Percentiles rank a stretch among this genome's conserved stretches.
Evolutionary conservation across 2,888 invertebrate genomes (phyloP).

Genomic region (Lapara coniferarum): DNA sequence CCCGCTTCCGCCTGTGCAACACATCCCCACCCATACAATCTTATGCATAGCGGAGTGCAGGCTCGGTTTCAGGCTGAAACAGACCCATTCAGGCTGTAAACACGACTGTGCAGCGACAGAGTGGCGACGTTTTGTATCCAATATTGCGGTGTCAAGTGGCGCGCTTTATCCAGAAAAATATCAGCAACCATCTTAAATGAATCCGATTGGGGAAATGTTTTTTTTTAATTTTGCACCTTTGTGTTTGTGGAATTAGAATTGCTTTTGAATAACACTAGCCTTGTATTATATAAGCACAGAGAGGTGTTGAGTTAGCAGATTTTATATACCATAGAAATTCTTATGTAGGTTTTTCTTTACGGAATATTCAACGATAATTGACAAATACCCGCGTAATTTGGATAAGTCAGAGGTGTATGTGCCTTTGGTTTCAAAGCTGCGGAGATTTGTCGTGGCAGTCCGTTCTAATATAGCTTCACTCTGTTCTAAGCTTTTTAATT

Average conservation of each 20-base stretch:
- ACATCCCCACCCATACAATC: constrained; percentile 38
- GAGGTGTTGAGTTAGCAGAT: no score
- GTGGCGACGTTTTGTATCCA: constrained; percentile 29
- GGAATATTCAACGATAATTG: no score
- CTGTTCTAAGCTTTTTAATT: no score
- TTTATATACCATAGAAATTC: no score
- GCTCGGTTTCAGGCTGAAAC: constrained; percentile 53
- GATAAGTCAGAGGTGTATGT: no score
- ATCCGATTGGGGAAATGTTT: not conserved
- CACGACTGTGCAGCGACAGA: constrained; percentile 36
- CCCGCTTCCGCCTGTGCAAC: constrained; percentile 26
- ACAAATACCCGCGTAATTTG: no score
- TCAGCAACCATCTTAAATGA: constrained; percentile 7
- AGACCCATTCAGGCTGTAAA: constrained; percentile 54
- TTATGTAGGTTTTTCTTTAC: no score
- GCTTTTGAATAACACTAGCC: no score
- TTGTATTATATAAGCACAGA: no score
- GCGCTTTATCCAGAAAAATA: constrained; percentile 15
- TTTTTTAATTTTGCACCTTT: not conserved
- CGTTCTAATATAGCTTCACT: no score
- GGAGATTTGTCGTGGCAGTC: no score
- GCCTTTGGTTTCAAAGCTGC: no score
- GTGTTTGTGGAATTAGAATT: not conserved
- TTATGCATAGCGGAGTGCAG: constrained; percentile 56
- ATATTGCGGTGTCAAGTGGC: constrained; percentile 31